Conservation (phyloP, 2,797 vertebrate species). For the Garrulus glandarius region DNA sequence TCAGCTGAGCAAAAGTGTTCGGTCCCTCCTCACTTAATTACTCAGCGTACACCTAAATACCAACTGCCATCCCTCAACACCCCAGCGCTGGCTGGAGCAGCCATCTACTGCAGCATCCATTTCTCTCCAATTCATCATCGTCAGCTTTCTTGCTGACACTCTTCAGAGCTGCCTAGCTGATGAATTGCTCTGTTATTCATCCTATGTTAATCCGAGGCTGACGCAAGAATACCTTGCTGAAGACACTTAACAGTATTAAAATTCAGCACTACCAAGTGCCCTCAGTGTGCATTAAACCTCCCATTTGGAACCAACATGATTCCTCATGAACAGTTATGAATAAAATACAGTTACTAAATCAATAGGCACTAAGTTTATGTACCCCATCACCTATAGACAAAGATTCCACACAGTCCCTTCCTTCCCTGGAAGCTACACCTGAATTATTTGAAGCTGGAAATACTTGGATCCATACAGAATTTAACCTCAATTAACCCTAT, state of each 20-base stretch:
- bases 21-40: conserved; percentile 32
- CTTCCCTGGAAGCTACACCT: background rate
- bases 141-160: conserved; percentile 63
- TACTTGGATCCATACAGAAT: background rate
- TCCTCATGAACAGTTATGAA: conserved; percentile 53
- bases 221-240: conserved; percentile 13
- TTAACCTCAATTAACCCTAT: background rate
- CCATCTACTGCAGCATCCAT: background rate
- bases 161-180: conserved; percentile 53
- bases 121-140: conserved; percentile 44
- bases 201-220: conserved; percentile 49
- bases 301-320: conserved; percentile 45
- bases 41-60: conserved; percentile 13
- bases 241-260: conserved; percentile 63
- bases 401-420: background rate
- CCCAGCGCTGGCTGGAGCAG: background rate
- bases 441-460: background rate
- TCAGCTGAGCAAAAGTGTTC: background rate
- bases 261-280: conserved; percentile 35
- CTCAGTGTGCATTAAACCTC: conserved; percentile 51
- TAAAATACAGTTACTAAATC: conserved; percentile 59
- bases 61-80: background rate
- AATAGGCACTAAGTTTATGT: conserved; percentile 28
- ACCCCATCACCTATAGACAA: conserved; percentile 6
- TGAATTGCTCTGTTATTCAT: conserved; percentile 56